Base-by-base conservation (phyloP, 2,113 vertebrate genomes). In the Tapirus terrestris region DNA sequence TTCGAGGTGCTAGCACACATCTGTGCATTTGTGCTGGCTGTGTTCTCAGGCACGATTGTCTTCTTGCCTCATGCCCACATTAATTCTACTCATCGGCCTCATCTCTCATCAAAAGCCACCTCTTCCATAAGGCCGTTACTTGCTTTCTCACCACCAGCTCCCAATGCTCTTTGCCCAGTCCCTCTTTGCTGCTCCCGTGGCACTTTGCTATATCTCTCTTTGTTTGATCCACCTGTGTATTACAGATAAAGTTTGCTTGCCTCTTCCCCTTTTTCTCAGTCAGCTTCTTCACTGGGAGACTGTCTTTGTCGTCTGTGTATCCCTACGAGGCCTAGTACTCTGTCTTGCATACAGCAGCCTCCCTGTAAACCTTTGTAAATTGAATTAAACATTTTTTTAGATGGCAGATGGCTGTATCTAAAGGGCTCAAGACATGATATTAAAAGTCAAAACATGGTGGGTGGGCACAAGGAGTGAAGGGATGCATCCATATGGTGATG, bases 11-110 rank as follows among this genome's bases (percentile, higher is more conserved):
- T 17, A 17, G 9, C 7, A 0, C 3, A 25, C 63, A 11, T 63
- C 53, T 36, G 23, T 29, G 10, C 31, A 5, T 12, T 33, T n/a
- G 60, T n/a, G 33, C 21, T 2, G 5, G 20, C 76, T 73, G 48
- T 18, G 4, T 8, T 18, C 79, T 63, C 31, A 27, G 67, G 31
- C 39, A 3, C 0, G 1, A 1, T 4, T 29, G 17, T 20, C 14
- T 51, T 76, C 61, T n/a, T 96, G 39, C 43, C 94, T 63, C n/a
- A 29, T 45, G 33, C 14, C 36, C 31, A 0, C 18, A 7, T 20
- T 56, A 18, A 48, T 63, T 73, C 27, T 73, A 0, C n/a, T 65
- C 39, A 12, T 73, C 39, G 14, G 45, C 18, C 67, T 60, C 21
- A 4, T 43, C 67, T 83, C 76, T 45, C 3, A 0, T 9, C 60